phyloP scores from a whole-genome alignment of 2,797 vertebrate genomes.

The Coccyzus lansbergi region DNA sequence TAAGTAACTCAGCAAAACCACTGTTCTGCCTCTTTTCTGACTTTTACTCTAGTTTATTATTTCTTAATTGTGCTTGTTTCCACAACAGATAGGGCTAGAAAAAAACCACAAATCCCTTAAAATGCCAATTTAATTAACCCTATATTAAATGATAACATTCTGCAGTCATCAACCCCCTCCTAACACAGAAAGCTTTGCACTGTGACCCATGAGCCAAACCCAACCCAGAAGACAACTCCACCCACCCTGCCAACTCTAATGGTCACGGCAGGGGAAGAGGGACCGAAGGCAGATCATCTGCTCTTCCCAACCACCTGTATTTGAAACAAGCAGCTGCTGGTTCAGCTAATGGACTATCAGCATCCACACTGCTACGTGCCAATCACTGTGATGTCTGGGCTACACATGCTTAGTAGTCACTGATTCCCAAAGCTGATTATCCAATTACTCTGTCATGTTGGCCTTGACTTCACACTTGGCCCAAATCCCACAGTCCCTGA shows the following conservation, averaged over 20 bases:
- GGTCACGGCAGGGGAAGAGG: fast-evolving
- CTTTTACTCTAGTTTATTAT: not conserved
- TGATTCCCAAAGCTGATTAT: conserved; percentile 38
- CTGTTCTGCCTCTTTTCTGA: not conserved
- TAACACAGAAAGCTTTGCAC: not conserved
- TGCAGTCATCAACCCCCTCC: not conserved
- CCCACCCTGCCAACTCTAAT: not conserved
- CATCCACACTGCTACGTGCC: not conserved
- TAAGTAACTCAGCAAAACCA: not conserved
- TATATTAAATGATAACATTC: not conserved
- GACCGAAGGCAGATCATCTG: not conserved
- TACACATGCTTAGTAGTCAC: not conserved
- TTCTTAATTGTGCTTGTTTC: not conserved
- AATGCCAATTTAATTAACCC: not conserved
- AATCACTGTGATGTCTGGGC: not conserved
- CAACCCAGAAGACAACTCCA: not conserved
- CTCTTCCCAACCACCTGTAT: fast-evolving
- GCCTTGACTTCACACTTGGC: not conserved
- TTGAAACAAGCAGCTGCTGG: not conserved
- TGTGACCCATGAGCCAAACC: not conserved
- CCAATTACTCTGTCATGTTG: not conserved
- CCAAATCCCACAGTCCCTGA: not conserved
- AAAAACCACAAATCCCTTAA: not conserved
- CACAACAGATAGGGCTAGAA: not conserved
- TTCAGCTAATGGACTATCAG: not conserved